These are phyloP conservation scores for Malacoctenus gilli DNA, from an alignment of 2,797 vertebrate genomes.

Conservation along the genomic window DNA sequence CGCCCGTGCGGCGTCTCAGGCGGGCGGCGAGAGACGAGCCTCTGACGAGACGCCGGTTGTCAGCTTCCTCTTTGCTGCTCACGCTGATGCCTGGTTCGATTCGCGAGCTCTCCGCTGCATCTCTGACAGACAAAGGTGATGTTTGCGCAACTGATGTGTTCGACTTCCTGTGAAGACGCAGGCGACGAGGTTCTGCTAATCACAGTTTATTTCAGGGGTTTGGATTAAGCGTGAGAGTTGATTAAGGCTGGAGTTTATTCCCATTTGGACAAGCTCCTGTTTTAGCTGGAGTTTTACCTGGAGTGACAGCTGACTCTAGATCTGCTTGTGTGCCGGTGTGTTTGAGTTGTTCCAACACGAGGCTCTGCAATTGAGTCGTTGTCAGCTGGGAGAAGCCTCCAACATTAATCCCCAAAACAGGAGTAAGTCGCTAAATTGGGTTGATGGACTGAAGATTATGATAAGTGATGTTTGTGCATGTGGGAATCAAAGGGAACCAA, in stretches of 20 bases:
- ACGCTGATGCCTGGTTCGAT: constrained; percentile 40
- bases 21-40: constrained; percentile 33
- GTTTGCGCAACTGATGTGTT: not conserved
- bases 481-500: too few species aligned
- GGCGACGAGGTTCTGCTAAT: constrained; percentile 2
- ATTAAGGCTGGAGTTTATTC: not conserved
- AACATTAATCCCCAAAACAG: too few species aligned
- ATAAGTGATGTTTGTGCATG: too few species aligned
- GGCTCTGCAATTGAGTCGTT: too few species aligned
- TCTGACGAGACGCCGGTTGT: constrained; percentile 37
- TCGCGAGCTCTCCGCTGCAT: constrained; percentile 12
- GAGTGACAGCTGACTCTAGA: too few species aligned
- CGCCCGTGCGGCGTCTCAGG: constrained; percentile 35
- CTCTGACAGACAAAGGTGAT: constrained; percentile 16
- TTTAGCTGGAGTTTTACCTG: not conserved
- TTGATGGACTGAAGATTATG: too few species aligned
- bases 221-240: not conserved
- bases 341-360: too few species aligned
- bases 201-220: not conserved
- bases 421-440: too few species aligned
- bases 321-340: too few species aligned
- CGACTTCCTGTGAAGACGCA: not conserved
- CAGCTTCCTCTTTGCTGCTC: constrained; percentile 27
- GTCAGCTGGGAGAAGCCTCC: too few species aligned
- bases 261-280: not conserved